Base-by-base conservation (phyloP, 2,113 vertebrate species). In the Peromyscus maniculatus region DNA sequence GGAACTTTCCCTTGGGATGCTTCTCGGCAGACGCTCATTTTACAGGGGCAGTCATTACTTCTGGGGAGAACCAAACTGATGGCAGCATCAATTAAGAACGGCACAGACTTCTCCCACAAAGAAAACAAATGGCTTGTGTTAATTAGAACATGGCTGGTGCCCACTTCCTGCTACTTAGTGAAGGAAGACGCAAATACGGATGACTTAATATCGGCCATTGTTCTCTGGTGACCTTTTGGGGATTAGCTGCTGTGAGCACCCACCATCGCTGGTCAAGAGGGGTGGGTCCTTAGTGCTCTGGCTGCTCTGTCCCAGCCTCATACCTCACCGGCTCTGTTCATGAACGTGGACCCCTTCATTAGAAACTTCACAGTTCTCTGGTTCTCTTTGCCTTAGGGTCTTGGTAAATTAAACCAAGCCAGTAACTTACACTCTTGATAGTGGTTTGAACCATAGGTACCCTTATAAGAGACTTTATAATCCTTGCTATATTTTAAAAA, bases 1-100 rank as follows among this genome's bases (percentile, higher is more conserved):
- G 98, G 98, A 98, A 97, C 97, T 97, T 98, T 98, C 97, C 97
- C 97, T 39, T 95, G 97, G 94, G 97, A 96, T 93, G 52, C 93
- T 89, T 93, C 90, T 91, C 49, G 77, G 93, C 66, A 91, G 94
- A 93, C 95, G 67, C 78, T 94, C 93, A 75, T 91, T 92, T 97
- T 62, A 88, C 75, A 91, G 74, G 39, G 64, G 59, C 59, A 78
- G 66, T 78, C 49, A 26, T 82, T 46, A 39, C 92, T 92, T 97
- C 94, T 36, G 66, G 89, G 93, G 87, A 93, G 96, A 96, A 79
- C 62, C 77, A 93, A 87, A 93, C 95, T 74, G 83, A 80, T 88
- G 77, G 91, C 75, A 93, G 88, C 19, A 26, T 16, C 87, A 96
- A 74, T 89, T 89, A 96, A 91, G 80, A 84, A 91, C 78, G 66